Base-by-base conservation (phyloP, 2,888 invertebrate genomes). In the Druceiella hillmani region DNA sequence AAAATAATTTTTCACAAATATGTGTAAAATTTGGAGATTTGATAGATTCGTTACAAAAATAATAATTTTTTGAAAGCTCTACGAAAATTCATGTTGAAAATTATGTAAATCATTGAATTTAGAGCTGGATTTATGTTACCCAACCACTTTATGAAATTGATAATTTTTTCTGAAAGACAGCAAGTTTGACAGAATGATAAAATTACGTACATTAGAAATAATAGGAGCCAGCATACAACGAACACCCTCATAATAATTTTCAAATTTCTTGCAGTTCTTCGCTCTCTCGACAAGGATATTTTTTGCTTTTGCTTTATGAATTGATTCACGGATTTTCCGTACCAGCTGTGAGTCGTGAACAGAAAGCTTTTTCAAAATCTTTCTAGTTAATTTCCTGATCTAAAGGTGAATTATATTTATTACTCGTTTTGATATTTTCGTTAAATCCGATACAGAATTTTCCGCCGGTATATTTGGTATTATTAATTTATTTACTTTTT, bases 211-310 rank as follows among this genome's bases (percentile, higher is more conserved):
- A 88, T 86, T 17, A 89, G 74, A 62, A 91, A 92, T 65, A 92
- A 92, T 2, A 91, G 92, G 42, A 90, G 67, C 92, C 91, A 92
- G 60, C 91, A 91, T 14, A 90, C 78, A 33, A 91, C 87, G 59
- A 92, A 92, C 1, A 88, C 89, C 1, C 89, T 89, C 80, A 92
- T 90, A 28, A 92, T 90, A 41, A 92, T 88, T 16, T 89, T 90
- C 11, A 92, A 69, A 1, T 90, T 91, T 29, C 89, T 70, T 1
- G 91, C 90, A 0, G 91, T 91, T 27, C 88, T 73, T 44, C 91
- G 67, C 56, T 92, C 92, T 55, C 89, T 87, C 3, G 87, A 87
- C 36, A 89, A 59, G 1, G 88, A 89, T 49, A 90, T 83, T 54
- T 80, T 73, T 56, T 84, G 83, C 43, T 82, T 81, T 54, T 83